phyloP scores from a whole-genome alignment of 1,140 invertebrate genomes.

The Pseudomyrmex pallidus region DNA sequence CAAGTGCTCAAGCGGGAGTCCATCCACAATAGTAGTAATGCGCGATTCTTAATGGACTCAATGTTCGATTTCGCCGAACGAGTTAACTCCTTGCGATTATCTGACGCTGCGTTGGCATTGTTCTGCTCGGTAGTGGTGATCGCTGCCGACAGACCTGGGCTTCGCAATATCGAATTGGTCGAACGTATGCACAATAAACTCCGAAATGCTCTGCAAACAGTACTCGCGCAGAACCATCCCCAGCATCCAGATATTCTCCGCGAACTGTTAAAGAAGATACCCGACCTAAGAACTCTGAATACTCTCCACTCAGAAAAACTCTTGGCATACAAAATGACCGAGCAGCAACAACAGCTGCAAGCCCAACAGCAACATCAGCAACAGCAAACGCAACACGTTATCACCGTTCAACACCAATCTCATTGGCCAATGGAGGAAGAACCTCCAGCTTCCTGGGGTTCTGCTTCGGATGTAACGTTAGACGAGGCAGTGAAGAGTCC shows the following conservation, averaged over 20 bases:
- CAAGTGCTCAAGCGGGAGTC: slow-evolving; percentile 95
- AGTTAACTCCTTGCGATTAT: slow-evolving; percentile 95
- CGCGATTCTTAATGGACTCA: slow-evolving; percentile 97
- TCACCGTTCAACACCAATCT: slow-evolving; percentile 80
- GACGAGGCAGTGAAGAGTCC: slow-evolving; percentile 93
- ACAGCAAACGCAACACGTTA: slow-evolving; percentile 72
- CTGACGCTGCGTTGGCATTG: slow-evolving; percentile 96
- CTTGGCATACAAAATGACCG: slow-evolving; percentile 95
- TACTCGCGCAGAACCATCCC: slow-evolving; percentile 94
- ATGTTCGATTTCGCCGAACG: slow-evolving; percentile 99
- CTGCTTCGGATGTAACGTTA: slow-evolving; percentile 88
- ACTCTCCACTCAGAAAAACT: slow-evolving; percentile 98
- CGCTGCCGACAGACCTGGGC: slow-evolving; percentile 95
- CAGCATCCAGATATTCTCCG: slow-evolving; percentile 91
- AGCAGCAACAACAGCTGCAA: slow-evolving; percentile 92
- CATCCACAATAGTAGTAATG: slow-evolving; percentile 95
- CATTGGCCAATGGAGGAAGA: slow-evolving; percentile 84
- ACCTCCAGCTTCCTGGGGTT: slow-evolving; percentile 87
- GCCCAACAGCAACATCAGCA: slow-evolving; percentile 85
- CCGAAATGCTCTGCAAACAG: slow-evolving; percentile 93
- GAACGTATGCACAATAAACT: slow-evolving; percentile 96
- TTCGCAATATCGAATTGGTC: slow-evolving; percentile 96
- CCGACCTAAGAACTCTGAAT: slow-evolving; percentile 97
- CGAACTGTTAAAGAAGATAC: slow-evolving; percentile 96
- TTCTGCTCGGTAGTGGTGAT: slow-evolving; percentile 98